A percentile compares a stretch with the other conserved stretches of the same genome.
Evolutionary conservation across 1,140 invertebrate genomes (phyloP).

Genomic region (Venturia canescens): DNA sequence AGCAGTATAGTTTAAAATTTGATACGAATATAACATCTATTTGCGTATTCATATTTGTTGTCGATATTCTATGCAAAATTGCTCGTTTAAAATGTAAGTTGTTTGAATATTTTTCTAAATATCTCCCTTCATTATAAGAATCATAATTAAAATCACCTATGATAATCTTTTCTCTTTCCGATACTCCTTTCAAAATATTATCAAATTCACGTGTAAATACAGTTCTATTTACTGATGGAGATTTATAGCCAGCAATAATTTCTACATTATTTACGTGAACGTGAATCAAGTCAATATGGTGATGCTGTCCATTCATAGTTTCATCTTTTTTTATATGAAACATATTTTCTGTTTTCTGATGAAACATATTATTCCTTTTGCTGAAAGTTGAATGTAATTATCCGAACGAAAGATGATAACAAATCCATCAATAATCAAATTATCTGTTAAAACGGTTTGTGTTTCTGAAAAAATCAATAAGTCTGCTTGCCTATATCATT

Average conservation of each 20-base stretch:
- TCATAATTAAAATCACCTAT: constrained; percentile 48
- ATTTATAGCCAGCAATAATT: constrained; percentile 44
- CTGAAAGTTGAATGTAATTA: background rate
- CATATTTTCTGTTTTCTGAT: constrained; percentile 7
- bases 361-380: constrained; percentile 44
- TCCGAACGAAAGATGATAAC: constrained; percentile 32
- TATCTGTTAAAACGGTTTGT: constrained; percentile 1
- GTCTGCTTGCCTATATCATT: constrained; percentile 39
- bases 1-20: constrained; percentile 27
- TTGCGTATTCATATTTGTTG: constrained; percentile 40
- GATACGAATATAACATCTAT: constrained; percentile 43
- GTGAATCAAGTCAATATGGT: constrained; percentile 43
- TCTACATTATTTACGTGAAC: background rate
- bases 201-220: constrained; percentile 30
- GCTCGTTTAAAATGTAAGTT: constrained; percentile 35
- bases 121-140: constrained; percentile 11
- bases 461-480: constrained; percentile 42
- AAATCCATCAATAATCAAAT: constrained; percentile 23
- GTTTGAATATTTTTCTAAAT: constrained; percentile 42
- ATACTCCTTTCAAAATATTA: background rate
- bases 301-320: constrained; percentile 29
- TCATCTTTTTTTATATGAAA: constrained; percentile 29
- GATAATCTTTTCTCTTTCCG: constrained; percentile 14
- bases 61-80: constrained; percentile 14
- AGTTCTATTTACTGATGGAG: constrained; percentile 17